Evolutionary conservation across 2,797 vertebrate species (phyloP), one percentile per base, ranked within the genome.

Genomic region (Podarcis siculus): DNA sequence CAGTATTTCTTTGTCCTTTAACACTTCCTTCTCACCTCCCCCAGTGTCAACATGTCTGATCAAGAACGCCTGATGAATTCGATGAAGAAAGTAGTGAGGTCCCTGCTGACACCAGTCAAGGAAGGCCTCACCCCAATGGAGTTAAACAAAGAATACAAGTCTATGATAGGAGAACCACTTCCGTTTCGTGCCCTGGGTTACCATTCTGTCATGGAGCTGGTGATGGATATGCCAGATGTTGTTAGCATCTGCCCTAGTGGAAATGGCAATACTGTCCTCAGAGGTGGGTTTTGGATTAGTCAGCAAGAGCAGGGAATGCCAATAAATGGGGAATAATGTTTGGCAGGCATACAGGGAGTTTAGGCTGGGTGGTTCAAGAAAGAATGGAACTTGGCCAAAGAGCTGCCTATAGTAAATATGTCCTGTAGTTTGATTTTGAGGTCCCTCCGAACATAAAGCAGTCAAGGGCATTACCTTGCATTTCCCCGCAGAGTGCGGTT

Each of bases 1-100:
- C 30, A 19, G 3, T 25, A 10, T 42, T 55, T 66, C 6, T 77
- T 35, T 45, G 1, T 1, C 5, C 71, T 89, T 86, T 85, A 19
- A 23, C 21, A 2, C 19, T 73, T 73, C 35, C 35, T 81, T 72
- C 15, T 61, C 5, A 0, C 27, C 13, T 12, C 27, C 6, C n/a
- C 35, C 35, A 95, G 92, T 0, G 1, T 42, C 1, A 91, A 42
- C 5, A 97, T 97, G 95, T 96, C 91, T 0, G 93, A 96, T 89
- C 96, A 97, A 83, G 97, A 96, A 1, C 94, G 95, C 1, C 32
- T 96, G 1, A 95, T 98, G 87, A 94, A 95, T 15, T 84, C 93
- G 32, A 92, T 99, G 93, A 98, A 98, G 95, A 99, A 98, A 87
- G 98, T 99, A 86, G 92, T 99, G 71, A 97, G 98, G 13, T 98